Conservation (phyloP, 2,888 invertebrate species). For the Pristionchus fissidentatus region DNA sequence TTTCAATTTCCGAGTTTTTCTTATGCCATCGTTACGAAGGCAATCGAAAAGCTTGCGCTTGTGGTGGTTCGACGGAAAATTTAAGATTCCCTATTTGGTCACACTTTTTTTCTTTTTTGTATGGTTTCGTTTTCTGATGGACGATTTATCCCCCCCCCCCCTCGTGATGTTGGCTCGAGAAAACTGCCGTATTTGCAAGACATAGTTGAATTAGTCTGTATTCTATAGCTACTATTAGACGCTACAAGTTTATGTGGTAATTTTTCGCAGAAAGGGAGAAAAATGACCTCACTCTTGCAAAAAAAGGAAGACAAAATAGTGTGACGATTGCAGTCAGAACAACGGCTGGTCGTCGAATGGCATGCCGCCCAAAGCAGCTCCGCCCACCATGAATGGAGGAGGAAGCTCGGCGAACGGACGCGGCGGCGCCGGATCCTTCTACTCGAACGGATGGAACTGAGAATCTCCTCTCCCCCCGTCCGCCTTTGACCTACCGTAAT, state of each 20-base stretch:
- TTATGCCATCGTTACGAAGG: neutral
- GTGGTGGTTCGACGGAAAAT: neutral
- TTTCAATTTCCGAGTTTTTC: neutral
- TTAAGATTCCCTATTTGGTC: neutral
- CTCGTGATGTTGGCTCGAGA: too few species aligned
- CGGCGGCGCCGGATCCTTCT: slow-evolving; percentile 42
- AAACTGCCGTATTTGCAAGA: too few species aligned
- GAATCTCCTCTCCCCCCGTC: neutral
- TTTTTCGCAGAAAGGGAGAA: too few species aligned
- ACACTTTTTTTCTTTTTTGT: too few species aligned
- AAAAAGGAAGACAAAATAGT: neutral
- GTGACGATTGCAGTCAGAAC: neutral
- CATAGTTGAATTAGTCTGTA: too few species aligned
- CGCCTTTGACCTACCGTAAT: neutral
- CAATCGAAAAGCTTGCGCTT: too few species aligned
- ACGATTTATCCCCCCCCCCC: too few species aligned
- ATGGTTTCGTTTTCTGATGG: too few species aligned
- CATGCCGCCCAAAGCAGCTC: slow-evolving; percentile 23
- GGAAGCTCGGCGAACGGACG: slow-evolving; percentile 48
- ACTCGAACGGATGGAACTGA: slow-evolving; percentile 43
- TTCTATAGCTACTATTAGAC: too few species aligned
- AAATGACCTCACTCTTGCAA: too few species aligned
- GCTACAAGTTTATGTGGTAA: too few species aligned
- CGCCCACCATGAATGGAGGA: slow-evolving; percentile 47
- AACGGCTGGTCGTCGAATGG: neutral